Conservation (phyloP, 2,888 invertebrate species). For the Autographa gamma region DNA sequence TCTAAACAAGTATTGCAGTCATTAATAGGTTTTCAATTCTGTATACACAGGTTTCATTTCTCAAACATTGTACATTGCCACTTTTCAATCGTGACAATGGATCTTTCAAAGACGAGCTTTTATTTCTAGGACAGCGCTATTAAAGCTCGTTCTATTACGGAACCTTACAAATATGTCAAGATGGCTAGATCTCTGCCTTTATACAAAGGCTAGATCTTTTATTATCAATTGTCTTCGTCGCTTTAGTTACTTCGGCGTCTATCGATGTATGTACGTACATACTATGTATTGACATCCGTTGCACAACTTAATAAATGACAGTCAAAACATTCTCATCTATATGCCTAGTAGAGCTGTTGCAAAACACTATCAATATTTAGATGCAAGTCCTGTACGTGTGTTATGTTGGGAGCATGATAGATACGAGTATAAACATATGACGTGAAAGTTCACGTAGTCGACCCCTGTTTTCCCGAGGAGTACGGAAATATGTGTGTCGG, state of each 20-base stretch:
- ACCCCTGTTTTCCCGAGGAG: conserved; percentile 82
- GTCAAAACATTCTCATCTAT: not conserved
- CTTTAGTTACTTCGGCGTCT: conserved; percentile 11
- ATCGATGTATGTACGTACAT: no score
- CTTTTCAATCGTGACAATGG: not conserved
- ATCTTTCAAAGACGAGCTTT: not conserved
- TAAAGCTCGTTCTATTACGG: not conserved
- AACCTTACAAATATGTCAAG: not conserved
- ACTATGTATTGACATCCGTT: not conserved
- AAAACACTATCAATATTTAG: conserved; percentile 34
- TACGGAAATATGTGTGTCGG: conserved; percentile 72
- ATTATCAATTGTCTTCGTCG: conserved; percentile 19
- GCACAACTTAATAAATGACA: not conserved
- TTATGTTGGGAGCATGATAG: conserved; percentile 57
- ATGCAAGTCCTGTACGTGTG: conserved; percentile 23
- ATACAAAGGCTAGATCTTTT: not conserved
- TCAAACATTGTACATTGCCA: not conserved
- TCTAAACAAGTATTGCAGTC: not conserved
- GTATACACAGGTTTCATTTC: no score
- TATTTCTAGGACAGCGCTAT: not conserved
- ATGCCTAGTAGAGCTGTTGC: conserved; percentile 20
- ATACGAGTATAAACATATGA: conserved; percentile 80
- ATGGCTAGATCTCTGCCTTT: no score
- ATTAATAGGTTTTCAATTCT: no score
- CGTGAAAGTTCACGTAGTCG: conserved; percentile 85